phyloP scores from a whole-genome alignment of 2,113 vertebrate species.

The Rynchops niger region DNA sequence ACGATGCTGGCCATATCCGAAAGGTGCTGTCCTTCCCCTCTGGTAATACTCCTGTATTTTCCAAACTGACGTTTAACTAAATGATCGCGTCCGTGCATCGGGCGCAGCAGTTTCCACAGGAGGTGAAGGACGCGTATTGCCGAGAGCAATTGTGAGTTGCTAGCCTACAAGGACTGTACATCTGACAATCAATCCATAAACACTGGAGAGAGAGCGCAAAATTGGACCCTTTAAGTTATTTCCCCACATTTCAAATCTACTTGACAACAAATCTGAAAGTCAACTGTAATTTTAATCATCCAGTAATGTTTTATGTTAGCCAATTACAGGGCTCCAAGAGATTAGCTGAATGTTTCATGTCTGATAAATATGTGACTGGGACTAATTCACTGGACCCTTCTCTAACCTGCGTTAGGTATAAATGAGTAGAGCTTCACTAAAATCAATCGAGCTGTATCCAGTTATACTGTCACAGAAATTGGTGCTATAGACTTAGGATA shows the following conservation, averaged over 20 bases:
- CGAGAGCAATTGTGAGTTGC: conserved; percentile 7
- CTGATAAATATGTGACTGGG: conserved; percentile 56
- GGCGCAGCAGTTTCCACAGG: conserved; percentile 14
- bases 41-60: not conserved
- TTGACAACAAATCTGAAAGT: conserved; percentile 66
- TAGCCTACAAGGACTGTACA: not conserved
- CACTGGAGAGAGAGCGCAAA: not conserved
- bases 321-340: conserved; percentile 48
- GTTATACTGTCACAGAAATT: conserved; percentile 53
- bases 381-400: conserved; percentile 59
- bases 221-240: conserved; percentile 50
- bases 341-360: conserved; percentile 62
- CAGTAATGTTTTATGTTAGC: conserved; percentile 58
- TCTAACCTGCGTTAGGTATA: conserved; percentile 38
- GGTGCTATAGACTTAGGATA: conserved; percentile 43
- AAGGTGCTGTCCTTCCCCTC: not conserved
- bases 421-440: conserved; percentile 47
- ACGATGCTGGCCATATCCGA: not conserved
- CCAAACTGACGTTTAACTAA: conserved; percentile 7
- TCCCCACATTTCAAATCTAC: conserved; percentile 52
- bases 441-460: conserved; percentile 52
- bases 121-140: not conserved
- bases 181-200: conserved; percentile 55
- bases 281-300: conserved; percentile 62
- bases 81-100: not conserved